Base-by-base conservation (phyloP, 2,113 vertebrate genomes). In the Centropus unirufus region DNA sequence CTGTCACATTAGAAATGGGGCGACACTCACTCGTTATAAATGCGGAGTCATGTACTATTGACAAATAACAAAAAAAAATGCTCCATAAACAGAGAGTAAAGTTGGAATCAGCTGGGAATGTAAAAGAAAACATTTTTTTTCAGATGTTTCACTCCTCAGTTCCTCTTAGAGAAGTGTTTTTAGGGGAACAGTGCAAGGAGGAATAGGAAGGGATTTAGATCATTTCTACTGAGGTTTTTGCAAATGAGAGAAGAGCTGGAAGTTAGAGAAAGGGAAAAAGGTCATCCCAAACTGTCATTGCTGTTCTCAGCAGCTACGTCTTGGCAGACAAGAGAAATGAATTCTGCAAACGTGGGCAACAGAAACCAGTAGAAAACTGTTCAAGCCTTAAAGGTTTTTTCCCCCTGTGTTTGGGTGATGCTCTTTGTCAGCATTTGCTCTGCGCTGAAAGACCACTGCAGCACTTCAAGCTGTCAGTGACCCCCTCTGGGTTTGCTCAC, bases 401-500 rank as follows among this genome's bases (percentile, higher is more conserved):
- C 67, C 36, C 27, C 27, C 12, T 8, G 6, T 7, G 5, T 12
- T 1, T 55, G 29, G 22, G 51, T 18, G 64, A 63, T 39, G 34
- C 16, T 64, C 30, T 39, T 68, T 34, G 9, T 24, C 52, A 14
- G 18, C 15, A 10, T 40, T 49, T 62, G 14, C 42, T 82, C 24
- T 46, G 23, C 1, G 0, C 17, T 42, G 32, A n/a, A 55, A 54
- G 7, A 26, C n/a, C 20, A 12, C 1, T 3, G 9, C 2, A 26
- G 54, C 62, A n/a, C 34, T 58, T 74, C 11, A 4, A 24, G 51
- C 39, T 32, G 20, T 11, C 8, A 6, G 44, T 39, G 39, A 21
- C 23, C 52, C 40, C 29, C 39, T 86, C 51, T 27, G 47, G 16
- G 8, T 82, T 63, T 34, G 26, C 14, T 64, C 57, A 15, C n/a